These are phyloP conservation scores for Platynereis dumerilii DNA, from an alignment of 2,888 invertebrate species.

Conservation along the genomic window DNA sequence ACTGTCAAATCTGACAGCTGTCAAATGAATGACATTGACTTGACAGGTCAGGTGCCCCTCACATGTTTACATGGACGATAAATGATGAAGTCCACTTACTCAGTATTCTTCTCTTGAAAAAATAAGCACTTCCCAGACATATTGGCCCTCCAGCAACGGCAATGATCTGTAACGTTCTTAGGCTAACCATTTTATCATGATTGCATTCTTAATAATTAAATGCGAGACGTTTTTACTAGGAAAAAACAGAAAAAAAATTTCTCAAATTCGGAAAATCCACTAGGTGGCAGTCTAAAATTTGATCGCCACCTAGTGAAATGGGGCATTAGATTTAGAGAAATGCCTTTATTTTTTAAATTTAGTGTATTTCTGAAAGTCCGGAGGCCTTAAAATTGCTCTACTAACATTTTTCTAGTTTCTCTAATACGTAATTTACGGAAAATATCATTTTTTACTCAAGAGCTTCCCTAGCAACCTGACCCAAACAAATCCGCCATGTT, in stretches of 20 bases:
- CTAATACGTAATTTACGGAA: no score
- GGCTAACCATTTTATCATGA: not conserved
- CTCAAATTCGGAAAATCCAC: no score
- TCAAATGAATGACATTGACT: slow-evolving; percentile 4
- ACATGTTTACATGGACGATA: slow-evolving; percentile 1
- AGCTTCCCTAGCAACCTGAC: no score
- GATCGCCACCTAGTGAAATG: slow-evolving; percentile 4
- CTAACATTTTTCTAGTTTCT: no score
- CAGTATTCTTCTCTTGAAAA: slow-evolving; percentile 32
- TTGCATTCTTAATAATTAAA: not conserved
- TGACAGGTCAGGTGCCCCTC: not conserved
- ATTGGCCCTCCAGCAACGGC: slow-evolving; percentile 30
- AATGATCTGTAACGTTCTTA: slow-evolving; percentile 21
- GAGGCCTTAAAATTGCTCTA: no score
- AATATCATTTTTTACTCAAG: no score
- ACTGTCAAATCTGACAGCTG: no score
- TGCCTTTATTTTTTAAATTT: no score
- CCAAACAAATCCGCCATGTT: no score
- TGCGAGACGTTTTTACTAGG: not conserved
- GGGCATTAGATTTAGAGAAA: not conserved
- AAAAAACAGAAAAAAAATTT: no score
- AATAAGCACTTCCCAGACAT: slow-evolving; percentile 29
- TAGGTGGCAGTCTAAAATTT: not conserved
- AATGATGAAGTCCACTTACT: slow-evolving; percentile 16
- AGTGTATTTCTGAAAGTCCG: no score